A percentile compares a stretch with the other conserved stretches of the same genome.
Conservation (phyloP, 2,888 invertebrate genomes). For the Apamea monoglypha region DNA sequence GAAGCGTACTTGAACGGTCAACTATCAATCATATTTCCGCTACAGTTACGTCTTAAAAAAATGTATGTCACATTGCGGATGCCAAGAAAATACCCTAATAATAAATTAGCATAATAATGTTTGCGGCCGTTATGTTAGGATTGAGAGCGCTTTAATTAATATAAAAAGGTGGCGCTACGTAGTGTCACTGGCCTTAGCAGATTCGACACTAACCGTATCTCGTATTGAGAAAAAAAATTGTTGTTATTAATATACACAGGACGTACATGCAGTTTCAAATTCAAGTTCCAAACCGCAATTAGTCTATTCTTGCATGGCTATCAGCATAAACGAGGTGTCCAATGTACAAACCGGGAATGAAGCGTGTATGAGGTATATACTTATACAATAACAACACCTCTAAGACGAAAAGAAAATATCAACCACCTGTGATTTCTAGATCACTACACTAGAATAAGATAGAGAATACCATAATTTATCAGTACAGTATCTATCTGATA, state of each 20-base stretch:
- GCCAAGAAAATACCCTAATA: conserved; percentile 88
- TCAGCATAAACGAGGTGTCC: not conserved
- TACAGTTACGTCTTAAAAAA: conserved; percentile 88
- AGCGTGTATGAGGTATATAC: not conserved
- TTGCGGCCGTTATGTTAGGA: conserved; percentile 87
- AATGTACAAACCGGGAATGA: conserved; percentile 25
- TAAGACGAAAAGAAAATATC: not conserved
- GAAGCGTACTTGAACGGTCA: conserved; percentile 84
- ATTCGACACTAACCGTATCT: conserved; percentile 65
- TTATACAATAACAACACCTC: not conserved
- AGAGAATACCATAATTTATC: not conserved
- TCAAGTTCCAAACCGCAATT: conserved; percentile 28
- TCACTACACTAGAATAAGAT: not conserved
- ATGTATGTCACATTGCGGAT: conserved; percentile 89
- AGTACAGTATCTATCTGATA: conserved; percentile 5
- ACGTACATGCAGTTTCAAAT: conserved; percentile 41
- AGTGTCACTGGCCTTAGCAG: conserved; percentile 85
- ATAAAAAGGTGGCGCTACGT: conserved; percentile 82
- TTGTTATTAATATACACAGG: conserved; percentile 26
- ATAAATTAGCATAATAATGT: conserved; percentile 90
- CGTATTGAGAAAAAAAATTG: conserved; percentile 39
- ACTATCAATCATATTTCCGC: conserved; percentile 89
- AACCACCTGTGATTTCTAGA: conserved; percentile 5
- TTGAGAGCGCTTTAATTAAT: conserved; percentile 87
- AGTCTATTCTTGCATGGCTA: conserved; percentile 11